These are phyloP conservation scores for Diplodus puntazzo DNA, from an alignment of 2,797 vertebrate genomes.

Conservation along the genomic window DNA sequence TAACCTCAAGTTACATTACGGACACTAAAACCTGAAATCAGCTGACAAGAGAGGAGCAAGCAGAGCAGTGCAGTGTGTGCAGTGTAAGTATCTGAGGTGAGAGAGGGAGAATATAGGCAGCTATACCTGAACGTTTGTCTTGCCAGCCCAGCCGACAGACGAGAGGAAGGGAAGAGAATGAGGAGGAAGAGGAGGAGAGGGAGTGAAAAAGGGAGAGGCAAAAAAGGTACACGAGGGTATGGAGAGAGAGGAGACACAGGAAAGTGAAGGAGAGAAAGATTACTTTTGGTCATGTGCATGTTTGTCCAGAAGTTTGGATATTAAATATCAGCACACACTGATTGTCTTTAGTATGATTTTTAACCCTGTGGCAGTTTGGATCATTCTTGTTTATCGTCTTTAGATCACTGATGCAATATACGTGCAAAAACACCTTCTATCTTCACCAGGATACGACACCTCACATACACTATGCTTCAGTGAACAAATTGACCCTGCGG, in stretches of 20 bases:
- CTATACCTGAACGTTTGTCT: constrained; percentile 89
- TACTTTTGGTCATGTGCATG: constrained; percentile 72
- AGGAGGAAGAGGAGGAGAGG: constrained; percentile 48
- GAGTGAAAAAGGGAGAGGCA: constrained; percentile 60
- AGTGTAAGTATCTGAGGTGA: constrained; percentile 77
- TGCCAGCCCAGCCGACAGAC: constrained; percentile 85
- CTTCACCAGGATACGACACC: constrained; percentile 46
- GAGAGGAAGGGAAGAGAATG: constrained; percentile 63
- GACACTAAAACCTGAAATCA: constrained; percentile 37
- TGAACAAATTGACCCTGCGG: constrained; percentile 25
- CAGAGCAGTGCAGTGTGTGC: constrained; percentile 49
- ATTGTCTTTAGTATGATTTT: neutral
- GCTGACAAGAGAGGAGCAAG: constrained; percentile 61
- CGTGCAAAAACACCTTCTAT: constrained; percentile 14
- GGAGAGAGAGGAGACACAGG: constrained; percentile 72
- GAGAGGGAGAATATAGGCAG: constrained; percentile 81
- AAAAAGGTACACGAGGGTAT: constrained; percentile 61
- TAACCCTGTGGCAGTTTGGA: neutral
- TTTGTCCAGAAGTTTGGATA: constrained; percentile 38
- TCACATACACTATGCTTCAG: constrained; percentile 29
- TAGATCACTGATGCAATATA: constrained; percentile 2
- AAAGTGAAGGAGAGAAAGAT: constrained; percentile 81
- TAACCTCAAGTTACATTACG: neutral
- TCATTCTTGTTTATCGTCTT: constrained; percentile 5
- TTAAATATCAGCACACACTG: constrained; percentile 36